Evolutionary conservation across 2,797 vertebrate genomes (phyloP).

Genomic region (Stomatorhinus walkeri): DNA sequence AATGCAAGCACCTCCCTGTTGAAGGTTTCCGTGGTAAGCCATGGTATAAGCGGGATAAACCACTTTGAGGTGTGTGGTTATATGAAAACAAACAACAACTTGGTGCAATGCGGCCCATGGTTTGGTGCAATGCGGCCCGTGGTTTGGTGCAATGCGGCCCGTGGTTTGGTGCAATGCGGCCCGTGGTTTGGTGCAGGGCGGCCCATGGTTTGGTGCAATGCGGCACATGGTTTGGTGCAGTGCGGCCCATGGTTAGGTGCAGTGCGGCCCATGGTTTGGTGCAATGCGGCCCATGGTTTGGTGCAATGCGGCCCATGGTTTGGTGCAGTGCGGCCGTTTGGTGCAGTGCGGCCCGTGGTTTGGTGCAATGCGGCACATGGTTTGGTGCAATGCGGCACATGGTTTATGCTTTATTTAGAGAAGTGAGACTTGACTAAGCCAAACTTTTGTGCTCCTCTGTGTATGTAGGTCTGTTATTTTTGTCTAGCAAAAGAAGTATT

Average conservation of each 20-base stretch:
- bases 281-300: background rate
- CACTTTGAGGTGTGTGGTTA: background rate
- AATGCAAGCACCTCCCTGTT: background rate
- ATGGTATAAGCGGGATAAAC: background rate
- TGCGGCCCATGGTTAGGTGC: too few relatives aligned
- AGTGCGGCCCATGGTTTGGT: background rate
- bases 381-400: background rate
- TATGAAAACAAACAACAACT: background rate
- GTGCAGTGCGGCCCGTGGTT: too few relatives aligned
- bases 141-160: background rate
- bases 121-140: too few relatives aligned
- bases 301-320: background rate
- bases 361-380: too few relatives aligned
- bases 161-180: background rate
- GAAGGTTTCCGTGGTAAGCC: background rate
- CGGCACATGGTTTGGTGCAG: background rate
- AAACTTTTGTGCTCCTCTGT: background rate
- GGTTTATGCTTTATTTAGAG: background rate
- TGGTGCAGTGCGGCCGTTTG: background rate
- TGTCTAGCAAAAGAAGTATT: background rate
- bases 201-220: background rate
- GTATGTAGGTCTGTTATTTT: conserved; percentile 2
- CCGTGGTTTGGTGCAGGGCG: too few relatives aligned
- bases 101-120: background rate
- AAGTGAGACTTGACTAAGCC: background rate